Percentiles rank a stretch among this genome's conserved stretches.
Conservation (phyloP, 2,113 vertebrate genomes). For the Ochotona curzoniae region DNA sequence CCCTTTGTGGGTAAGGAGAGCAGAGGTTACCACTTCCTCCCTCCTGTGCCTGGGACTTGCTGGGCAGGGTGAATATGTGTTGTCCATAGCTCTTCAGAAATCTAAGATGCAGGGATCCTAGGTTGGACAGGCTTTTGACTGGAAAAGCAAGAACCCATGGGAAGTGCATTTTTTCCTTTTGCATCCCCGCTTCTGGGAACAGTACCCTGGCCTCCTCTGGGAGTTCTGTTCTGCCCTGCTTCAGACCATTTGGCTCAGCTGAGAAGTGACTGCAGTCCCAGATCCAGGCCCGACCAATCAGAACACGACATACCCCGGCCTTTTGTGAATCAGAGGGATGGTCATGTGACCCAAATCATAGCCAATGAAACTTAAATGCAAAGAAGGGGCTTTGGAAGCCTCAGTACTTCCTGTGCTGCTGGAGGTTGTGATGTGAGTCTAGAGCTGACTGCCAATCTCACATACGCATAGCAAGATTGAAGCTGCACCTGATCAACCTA, state of each 20-base stretch:
- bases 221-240: not conserved
- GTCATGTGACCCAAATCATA: not conserved
- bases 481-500: not conserved
- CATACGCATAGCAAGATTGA: not conserved
- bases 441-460: no score
- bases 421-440: not conserved
- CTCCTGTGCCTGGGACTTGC: not conserved
- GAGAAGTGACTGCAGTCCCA: not conserved
- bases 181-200: not conserved
- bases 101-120: no score
- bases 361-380: not conserved
- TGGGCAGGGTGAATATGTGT: not conserved
- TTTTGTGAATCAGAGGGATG: not conserved
- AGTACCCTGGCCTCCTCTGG: not conserved
- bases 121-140: no score
- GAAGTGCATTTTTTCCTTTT: not conserved
- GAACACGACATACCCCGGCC: no score
- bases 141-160: not conserved
- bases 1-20: not conserved
- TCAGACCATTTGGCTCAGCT: not conserved
- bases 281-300: not conserved
- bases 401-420: not conserved
- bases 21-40: not conserved
- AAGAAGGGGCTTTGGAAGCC: not conserved
- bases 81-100: not conserved